phyloP scores from a whole-genome alignment of 2,113 vertebrate species.

The Ondatra zibethicus region DNA sequence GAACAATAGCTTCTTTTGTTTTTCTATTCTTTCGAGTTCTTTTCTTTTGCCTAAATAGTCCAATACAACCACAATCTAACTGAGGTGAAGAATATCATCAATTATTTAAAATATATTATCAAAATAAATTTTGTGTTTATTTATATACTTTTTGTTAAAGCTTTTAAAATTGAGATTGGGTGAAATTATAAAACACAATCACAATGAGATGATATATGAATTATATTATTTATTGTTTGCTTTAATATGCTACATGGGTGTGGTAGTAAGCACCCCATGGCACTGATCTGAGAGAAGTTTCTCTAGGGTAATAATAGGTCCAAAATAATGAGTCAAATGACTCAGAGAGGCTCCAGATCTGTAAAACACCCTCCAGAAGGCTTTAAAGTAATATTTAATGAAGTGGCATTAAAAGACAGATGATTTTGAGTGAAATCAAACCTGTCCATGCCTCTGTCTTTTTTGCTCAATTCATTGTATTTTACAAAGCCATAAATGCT shows the following conservation, averaged over 20 bases:
- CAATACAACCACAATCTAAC: not conserved
- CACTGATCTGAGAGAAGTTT: slow-evolving; percentile 11
- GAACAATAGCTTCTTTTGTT: not conserved
- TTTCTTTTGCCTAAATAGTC: not conserved
- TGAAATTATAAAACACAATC: slow-evolving; percentile 34
- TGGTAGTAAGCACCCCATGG: not conserved
- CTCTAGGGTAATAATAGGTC: not conserved
- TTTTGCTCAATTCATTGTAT: not conserved
- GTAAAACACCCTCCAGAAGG: not conserved
- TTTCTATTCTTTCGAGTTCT: not conserved
- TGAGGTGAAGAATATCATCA: not conserved
- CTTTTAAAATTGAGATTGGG: not conserved
- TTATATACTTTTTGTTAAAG: not conserved
- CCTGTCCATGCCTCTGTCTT: too few relatives aligned
- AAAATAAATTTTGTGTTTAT: not conserved
- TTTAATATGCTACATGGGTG: not conserved
- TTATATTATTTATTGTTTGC: not conserved
- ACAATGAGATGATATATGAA: not conserved
- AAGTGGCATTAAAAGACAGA: slow-evolving; percentile 29
- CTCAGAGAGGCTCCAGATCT: not conserved
- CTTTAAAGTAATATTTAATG: slow-evolving; percentile 30
- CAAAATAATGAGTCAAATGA: not conserved
- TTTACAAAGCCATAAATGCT: not conserved
- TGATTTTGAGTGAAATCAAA: slow-evolving; percentile 12
- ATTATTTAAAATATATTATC: not conserved